Evolutionary conservation across 2,888 invertebrate genomes (phyloP), one percentile per base, ranked within the genome.

Genomic region (Andricus curvator): DNA sequence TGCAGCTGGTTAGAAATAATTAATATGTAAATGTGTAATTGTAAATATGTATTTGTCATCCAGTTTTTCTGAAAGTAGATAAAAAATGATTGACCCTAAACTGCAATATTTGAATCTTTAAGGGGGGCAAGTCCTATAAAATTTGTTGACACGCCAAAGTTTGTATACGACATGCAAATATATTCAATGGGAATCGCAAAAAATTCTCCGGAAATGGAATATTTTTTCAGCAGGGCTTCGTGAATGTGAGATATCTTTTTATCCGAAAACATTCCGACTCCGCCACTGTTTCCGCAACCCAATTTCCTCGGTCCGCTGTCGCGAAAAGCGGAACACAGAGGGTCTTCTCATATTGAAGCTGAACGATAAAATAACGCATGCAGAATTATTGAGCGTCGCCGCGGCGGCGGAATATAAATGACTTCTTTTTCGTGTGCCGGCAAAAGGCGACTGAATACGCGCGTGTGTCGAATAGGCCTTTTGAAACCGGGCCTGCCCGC

Each of bases 381-480:
- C 84, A 82, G 79, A 83, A 85, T 84, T 85, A 85, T 84, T 85
- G 85, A 84, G 82, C 81, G 78, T 81, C 81, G 84, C 80, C 70
- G 74, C 81, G 84, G 79, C 79, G 74, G 79, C 76, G 78, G 84
- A 85, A 85, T 85, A 82, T 81, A 84, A 85, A 85, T 84, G 79
- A 79, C 80, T 79, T 60, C 48, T 78, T 83, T 83, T 83, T 74
- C 56, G 70, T 56, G n/a, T 70, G 68, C 68, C 48, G 22, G 29
- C 68, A 70, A 48, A 20, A 70, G 13, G 70, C 48, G 70, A 33
- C 51, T 51, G 70, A 51, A 51, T 74, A 56, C 56, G 33, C 56
- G 51, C 56, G 70, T 74, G 70, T 74, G 56, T 51, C 70, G 70
- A 74, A 74, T 74, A 74, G 70, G 51, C 70, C 70, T 74, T 70